Evolutionary conservation across 1,140 invertebrate genomes (phyloP), one percentile per base, ranked within the genome.

Genomic region (Bombus affinis): DNA sequence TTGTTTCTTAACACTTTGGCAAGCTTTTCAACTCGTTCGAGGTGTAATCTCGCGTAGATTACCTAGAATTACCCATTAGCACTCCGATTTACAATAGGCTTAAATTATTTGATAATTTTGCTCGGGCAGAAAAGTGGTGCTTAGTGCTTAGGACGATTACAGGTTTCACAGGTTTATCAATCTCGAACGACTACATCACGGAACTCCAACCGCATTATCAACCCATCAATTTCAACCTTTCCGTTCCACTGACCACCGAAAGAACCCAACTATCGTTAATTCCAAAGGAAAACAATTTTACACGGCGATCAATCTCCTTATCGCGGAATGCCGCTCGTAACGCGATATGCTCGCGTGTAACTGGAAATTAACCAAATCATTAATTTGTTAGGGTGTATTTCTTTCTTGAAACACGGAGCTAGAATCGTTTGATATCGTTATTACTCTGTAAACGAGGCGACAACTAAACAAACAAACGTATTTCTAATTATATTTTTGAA

Each of bases 261-360:
- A 53, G 62, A 47, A 47, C 39, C 4, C 15, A 6, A 5, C 57
- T 78, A 22, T 22, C 28, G 81, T 77, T 83, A 83, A 77, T 68
- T 68, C 35, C 44, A 22, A 22, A 32, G 15, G 28, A 25, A 76
- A 83, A 83, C 74, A 83, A 82, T 82, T 82, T 75, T 53, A 53
- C 81, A 32, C 8, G 42, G 22, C 73, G 59, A 83, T 83, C 81
- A 76, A 83, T 83, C 73, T 76, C 37, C 39, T 82, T 76, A 76
- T 83, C 81, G 72, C 72, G n/a, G 25, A 65, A 74, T 47, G 47
- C 47, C 47, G 18, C 47, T 53, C 47, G 68, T 25, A 39, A 70
- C 68, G 68, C 13, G 70, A 71, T 73, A 44, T 13, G 1, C 15
- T 73, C n/a, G 39, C 70, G 42, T 44, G 71, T 73, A 73, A 73